Conservation (phyloP, 2,888 invertebrate genomes). For the Drosophila parthenogenetica region DNA sequence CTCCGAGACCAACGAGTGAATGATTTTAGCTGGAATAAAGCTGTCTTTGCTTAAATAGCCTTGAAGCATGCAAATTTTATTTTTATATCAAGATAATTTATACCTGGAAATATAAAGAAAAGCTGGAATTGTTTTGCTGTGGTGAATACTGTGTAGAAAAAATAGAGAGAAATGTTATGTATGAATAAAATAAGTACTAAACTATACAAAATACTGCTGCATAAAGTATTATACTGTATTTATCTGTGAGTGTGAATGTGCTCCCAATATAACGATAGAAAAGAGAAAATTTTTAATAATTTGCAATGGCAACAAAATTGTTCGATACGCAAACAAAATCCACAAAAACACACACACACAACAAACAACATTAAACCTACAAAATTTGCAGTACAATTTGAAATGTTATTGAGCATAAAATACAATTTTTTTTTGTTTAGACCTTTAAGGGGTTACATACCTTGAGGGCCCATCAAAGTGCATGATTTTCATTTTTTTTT, state of each 20-base stretch:
- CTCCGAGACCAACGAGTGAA: neutral
- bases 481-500: no score
- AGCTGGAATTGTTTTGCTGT: neutral
- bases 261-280: neutral
- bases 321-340: no score
- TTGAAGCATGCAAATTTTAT: neutral
- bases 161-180: no score
- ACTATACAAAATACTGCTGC: neutral
- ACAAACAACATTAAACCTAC: constrained; percentile 21
- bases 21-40: neutral
- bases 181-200: no score
- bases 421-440: constrained; percentile 32
- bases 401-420: constrained; percentile 52
- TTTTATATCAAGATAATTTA: neutral
- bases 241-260: neutral
- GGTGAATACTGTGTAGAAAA: no score
- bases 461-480: no score
- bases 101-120: no score
- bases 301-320: constrained; percentile 13
- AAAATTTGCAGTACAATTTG: constrained; percentile 26
- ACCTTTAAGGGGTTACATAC: no score
- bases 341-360: constrained; percentile 14
- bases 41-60: neutral
- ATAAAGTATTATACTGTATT: constrained; percentile 6
- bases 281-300: constrained; percentile 38